phyloP scores from a whole-genome alignment of 2,113 vertebrate species.

The Nothoprocta pentlandii region DNA sequence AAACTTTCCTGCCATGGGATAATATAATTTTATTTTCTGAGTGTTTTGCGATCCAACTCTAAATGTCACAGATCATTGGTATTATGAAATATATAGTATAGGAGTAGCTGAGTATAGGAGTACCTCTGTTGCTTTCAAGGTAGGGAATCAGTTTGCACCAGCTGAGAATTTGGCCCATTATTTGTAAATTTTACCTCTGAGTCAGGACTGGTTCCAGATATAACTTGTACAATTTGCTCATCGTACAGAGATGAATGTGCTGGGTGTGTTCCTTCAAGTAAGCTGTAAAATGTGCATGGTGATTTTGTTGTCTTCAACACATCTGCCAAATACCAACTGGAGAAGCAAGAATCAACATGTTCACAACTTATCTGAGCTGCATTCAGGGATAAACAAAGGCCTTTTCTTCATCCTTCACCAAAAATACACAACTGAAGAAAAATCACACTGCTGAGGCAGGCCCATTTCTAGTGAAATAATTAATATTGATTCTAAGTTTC shows the following conservation, averaged over 20 bases:
- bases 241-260: background rate
- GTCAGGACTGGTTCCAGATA: background rate
- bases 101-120: background rate
- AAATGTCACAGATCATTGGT: background rate
- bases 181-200: background rate
- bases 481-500: constrained; percentile 5
- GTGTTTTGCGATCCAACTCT: background rate
- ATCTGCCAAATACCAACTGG: background rate
- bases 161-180: background rate
- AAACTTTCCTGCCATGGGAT: background rate
- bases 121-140: background rate
- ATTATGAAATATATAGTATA: background rate
- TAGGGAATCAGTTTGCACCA: background rate
- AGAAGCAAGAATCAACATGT: constrained; percentile 38
- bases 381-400: background rate
- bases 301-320: background rate
- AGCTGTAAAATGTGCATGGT: background rate
- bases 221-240: background rate
- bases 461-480: background rate
- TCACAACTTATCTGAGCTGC: background rate
- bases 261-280: background rate
- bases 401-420: background rate
- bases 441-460: background rate
- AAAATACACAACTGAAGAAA: background rate
- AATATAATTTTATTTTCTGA: background rate